Conservation (phyloP, 92 coral and sea anemone genomes). For the Porites evermanni region DNA sequence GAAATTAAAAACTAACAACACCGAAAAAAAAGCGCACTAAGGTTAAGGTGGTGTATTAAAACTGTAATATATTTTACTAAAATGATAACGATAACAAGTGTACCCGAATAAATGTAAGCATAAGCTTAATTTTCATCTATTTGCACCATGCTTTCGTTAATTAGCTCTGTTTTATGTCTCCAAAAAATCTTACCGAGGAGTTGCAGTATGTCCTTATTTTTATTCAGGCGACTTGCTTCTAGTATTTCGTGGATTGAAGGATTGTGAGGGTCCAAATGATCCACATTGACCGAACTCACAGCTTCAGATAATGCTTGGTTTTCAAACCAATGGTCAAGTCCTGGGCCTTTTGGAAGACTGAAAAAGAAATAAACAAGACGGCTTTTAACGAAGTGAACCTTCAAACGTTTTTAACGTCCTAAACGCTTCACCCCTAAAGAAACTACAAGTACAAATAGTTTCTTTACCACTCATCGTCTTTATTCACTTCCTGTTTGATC, state of each 20-base stretch:
- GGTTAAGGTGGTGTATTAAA: too few relatives aligned
- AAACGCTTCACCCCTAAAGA: background rate
- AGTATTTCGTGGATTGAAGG: conserved; percentile 53
- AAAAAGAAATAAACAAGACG: conserved; percentile 31
- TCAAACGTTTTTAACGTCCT: background rate
- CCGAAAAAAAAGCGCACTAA: background rate
- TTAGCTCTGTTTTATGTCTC: background rate
- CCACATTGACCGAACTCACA: conserved; percentile 42
- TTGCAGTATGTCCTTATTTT: conserved; percentile 51
- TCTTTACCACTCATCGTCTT: conserved; percentile 39
- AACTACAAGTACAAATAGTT: conserved; percentile 4
- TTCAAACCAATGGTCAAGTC: conserved; percentile 39
- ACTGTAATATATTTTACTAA: too few relatives aligned
- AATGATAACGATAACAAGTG: too few relatives aligned
- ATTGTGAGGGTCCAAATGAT: conserved; percentile 29
- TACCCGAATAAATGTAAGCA: too few relatives aligned
- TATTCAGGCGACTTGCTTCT: conserved; percentile 56
- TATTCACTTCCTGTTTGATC: conserved; percentile 26
- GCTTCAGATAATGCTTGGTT: conserved; percentile 44
- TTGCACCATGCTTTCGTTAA: too few relatives aligned
- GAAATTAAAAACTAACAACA: background rate
- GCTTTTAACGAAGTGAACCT: background rate
- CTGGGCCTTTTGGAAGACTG: conserved; percentile 36
- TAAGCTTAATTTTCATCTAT: too few relatives aligned
- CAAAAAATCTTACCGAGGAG: conserved; percentile 29